Evolutionary conservation across 2,888 invertebrate genomes (phyloP).

Genomic region (Epinotia nisella): DNA sequence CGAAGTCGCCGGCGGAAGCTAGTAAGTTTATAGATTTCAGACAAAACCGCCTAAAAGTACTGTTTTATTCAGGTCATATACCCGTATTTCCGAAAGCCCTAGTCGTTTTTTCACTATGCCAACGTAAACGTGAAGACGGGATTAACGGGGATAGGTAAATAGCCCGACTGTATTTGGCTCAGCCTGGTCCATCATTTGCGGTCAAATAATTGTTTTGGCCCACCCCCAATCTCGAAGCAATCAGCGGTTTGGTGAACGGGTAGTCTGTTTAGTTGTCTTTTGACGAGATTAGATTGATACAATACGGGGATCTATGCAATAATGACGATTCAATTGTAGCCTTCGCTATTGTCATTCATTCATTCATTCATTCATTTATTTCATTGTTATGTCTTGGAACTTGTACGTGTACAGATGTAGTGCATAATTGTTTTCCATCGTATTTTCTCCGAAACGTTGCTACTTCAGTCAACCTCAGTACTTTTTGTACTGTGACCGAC

Average conservation of each 20-base stretch:
- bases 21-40: no score
- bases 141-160: constrained; percentile 16
- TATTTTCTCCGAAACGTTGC: no score
- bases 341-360: not conserved
- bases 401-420: no score
- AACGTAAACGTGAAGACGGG: not conserved
- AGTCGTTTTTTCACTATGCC: not conserved
- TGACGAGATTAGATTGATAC: not conserved
- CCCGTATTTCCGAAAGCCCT: not conserved
- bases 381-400: no score
- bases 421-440: no score
- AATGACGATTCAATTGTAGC: not conserved
- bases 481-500: no score
- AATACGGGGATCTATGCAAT: not conserved
- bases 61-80: no score
- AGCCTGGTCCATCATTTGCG: constrained; percentile 28
- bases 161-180: not conserved
- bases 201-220: constrained; percentile 33
- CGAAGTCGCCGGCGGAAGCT: no score
- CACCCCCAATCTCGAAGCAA: constrained; percentile 35
- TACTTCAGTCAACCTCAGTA: no score
- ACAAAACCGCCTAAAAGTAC: no score
- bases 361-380: no score
- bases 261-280: constrained; percentile 17
- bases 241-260: constrained; percentile 20